Percentiles rank a stretch among this genome's conserved stretches.
Evolutionary conservation across 2,888 invertebrate species (phyloP).

Genomic region (Protodeltote pygarga): DNA sequence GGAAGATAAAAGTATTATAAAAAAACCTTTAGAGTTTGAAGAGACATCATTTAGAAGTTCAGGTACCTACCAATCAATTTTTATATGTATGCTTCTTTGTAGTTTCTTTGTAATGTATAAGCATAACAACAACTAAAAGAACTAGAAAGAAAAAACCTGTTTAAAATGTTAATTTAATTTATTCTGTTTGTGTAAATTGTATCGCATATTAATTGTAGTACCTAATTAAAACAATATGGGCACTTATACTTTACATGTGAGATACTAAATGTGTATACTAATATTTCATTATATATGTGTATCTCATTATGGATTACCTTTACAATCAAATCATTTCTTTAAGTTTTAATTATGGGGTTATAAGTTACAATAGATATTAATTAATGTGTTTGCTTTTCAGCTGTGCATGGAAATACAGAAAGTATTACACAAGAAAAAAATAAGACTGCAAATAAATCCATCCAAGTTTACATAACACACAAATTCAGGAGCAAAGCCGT

Average conservation of each 20-base stretch:
- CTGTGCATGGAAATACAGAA: not conserved
- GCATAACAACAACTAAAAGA: not conserved
- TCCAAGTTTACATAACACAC: conserved; percentile 20
- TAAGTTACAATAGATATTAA: not conserved
- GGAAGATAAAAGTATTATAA: conserved; percentile 6
- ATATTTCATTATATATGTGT: no score
- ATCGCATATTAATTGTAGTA: no score
- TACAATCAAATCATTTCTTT: no score
- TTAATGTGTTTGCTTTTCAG: conserved; percentile 1
- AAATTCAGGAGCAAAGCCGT: conserved; percentile 38
- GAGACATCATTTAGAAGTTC: conserved; percentile 4
- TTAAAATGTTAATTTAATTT: no score
- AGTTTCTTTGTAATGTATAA: not conserved
- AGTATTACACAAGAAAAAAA: conserved; percentile 1
- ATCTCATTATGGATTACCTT: no score
- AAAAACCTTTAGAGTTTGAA: not conserved
- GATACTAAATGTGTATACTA: no score
- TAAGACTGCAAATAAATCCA: conserved; percentile 18
- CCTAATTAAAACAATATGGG: no score
- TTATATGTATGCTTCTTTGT: no score
- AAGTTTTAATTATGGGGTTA: no score
- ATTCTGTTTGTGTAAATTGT: no score
- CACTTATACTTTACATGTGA: no score
- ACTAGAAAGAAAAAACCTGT: not conserved
- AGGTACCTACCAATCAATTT: no score